Percentiles rank a stretch among this genome's conserved stretches.
Evolutionary conservation across 1,140 invertebrate genomes (phyloP).

Genomic region (Drosophila kikkawai): DNA sequence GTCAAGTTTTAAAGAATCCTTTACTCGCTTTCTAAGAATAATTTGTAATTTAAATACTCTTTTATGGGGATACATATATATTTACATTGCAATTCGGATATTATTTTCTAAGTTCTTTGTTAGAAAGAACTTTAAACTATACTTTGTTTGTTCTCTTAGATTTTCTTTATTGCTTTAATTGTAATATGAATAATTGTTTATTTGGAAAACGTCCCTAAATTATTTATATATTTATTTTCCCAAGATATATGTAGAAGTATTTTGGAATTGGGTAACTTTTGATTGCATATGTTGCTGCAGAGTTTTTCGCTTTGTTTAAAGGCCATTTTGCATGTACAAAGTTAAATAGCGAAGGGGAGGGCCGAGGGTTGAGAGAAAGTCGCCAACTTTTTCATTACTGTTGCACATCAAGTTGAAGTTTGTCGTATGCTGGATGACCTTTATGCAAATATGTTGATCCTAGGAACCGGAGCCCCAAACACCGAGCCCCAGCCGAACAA

Average conservation of each 20-base stretch:
- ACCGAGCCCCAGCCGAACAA: not conserved
- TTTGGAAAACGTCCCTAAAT: no score
- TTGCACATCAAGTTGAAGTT: constrained; percentile 47
- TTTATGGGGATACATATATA: no score
- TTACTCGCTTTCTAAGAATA: not conserved
- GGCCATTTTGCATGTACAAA: constrained; percentile 47
- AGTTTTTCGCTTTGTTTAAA: constrained; percentile 32
- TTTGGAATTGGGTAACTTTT: not conserved
- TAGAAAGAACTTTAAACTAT: no score
- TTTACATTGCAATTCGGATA: no score
- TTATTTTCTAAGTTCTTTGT: not conserved
- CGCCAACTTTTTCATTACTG: constrained; percentile 55
- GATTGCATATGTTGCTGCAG: constrained; percentile 19
- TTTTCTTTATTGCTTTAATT: not conserved
- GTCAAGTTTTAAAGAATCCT: no score
- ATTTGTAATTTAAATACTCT: no score
- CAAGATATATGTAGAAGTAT: not conserved
- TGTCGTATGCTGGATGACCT: constrained; percentile 51
- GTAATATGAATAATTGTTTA: not conserved
- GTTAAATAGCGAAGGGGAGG: constrained; percentile 31
- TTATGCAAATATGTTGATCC: constrained; percentile 47
- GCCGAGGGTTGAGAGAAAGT: constrained; percentile 1
- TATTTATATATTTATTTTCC: not conserved
- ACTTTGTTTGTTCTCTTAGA: not conserved
- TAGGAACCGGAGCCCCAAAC: not conserved